phyloP scores from a whole-genome alignment of 2,113 vertebrate species.

The Microcebus jonahi region DNA sequence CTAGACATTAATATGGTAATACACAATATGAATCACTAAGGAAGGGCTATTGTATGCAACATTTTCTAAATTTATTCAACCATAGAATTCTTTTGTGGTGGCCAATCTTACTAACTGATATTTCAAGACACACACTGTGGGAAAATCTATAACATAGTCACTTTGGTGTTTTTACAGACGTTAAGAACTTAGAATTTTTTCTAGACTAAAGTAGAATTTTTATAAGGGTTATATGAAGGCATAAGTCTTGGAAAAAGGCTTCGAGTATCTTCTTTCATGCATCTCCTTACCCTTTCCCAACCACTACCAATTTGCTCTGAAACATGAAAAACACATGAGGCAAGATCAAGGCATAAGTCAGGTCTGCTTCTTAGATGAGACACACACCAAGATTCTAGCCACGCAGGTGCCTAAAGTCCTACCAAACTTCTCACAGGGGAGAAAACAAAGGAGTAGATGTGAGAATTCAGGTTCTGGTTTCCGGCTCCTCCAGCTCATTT shows the following conservation, averaged over 20 bases:
- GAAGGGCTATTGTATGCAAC: not conserved
- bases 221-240: constrained; percentile 26
- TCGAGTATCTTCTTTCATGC: not conserved
- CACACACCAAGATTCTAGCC: not conserved
- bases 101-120: not conserved
- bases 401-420: not conserved
- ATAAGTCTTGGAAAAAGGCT: not conserved
- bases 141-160: not conserved
- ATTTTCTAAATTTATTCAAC: not conserved
- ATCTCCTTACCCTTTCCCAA: not conserved
- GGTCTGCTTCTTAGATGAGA: not conserved
- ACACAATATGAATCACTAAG: not conserved
- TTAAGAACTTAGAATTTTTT: not conserved
- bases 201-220: constrained; percentile 41
- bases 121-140: not conserved
- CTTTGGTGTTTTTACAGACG: constrained; percentile 12
- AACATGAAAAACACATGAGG: not conserved
- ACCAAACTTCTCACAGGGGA: not conserved
- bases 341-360: not conserved
- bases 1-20: not conserved
- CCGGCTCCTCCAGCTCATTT: not conserved
- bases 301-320: not conserved
- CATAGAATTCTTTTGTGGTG: not conserved
- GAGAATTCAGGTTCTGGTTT: not conserved
- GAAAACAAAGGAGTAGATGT: not conserved